Base-by-base conservation (phyloP, 1,140 invertebrate genomes). In the Stegodyphus mimosarum region DNA sequence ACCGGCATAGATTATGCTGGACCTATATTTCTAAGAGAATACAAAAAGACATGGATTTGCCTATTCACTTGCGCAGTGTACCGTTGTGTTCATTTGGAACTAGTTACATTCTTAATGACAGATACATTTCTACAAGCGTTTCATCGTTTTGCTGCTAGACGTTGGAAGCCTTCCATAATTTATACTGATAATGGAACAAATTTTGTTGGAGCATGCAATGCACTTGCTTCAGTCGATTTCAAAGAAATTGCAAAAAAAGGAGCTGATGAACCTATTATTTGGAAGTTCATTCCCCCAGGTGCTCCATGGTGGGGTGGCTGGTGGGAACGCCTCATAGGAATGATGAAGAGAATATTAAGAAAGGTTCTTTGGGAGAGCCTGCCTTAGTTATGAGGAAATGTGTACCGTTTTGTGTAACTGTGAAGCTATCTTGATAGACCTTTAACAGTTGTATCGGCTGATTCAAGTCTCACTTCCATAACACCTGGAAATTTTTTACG, bases 151-250 rank as follows among this genome's bases (percentile, higher is more conserved):
- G 88, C 91, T 15, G 87, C 90, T 33, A 83, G 90, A 64, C 77
- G 90, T 33, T 90, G 90, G 67, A 79, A 88, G 50, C 88, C 88
- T 4, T 63, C 60, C 6, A 67, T 88, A 63, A 87, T 91, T 15
- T 89, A 88, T 72, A 89, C 85, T 13, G 91, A 91, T 33, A 89
- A 88, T 78, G 89, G 90, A 15, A 90, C n/a, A 3, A 90, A 91
- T 85, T 91, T 91, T 85, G 67, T 88, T 7, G 90, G 89, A 10
- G 87, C 88, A 0, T 71, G 17, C 9, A 55, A 71, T 71, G 17
- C 11, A 5, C 33, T 71, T 11, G n/a, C 11, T 17, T 53, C 52
- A 60, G 33, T 60, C 2, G 17, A 79, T 70, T 79, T 70, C 10
- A 17, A 80, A 10, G 69, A 70, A 71, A 17, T 80, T 80, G 33